Evolutionary conservation across 2,113 vertebrate species (phyloP).

Genomic region (Charadrius vociferus): DNA sequence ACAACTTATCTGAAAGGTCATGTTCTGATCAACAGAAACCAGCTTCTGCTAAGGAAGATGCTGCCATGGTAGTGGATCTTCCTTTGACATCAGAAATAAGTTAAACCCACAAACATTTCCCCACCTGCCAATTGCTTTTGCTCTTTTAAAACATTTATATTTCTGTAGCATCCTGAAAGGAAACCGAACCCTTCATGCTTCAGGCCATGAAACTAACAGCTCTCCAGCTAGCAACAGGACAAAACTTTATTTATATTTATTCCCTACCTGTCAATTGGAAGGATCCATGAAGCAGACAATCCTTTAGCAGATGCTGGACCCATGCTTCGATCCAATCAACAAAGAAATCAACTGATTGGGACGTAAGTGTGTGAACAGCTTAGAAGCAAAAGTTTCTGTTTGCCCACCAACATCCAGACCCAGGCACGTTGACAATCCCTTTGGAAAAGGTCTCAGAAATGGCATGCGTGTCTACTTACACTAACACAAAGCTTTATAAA

Average conservation of each 20-base stretch:
- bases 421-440: accelerated
- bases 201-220: too few relatives aligned
- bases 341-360: not conserved
- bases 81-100: too few relatives aligned
- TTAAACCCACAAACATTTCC: too few relatives aligned
- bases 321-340: not conserved
- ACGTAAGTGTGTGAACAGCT: not conserved
- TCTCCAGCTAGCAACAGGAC: not conserved
- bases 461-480: not conserved
- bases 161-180: too few relatives aligned
- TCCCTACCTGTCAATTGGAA: not conserved
- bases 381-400: not conserved
- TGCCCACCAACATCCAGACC: not conserved
- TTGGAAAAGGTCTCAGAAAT: not conserved
- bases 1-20: too few relatives aligned
- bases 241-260: not conserved
- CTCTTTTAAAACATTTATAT: too few relatives aligned
- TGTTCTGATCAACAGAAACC: too few relatives aligned
- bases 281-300: not conserved
- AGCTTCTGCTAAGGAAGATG: too few relatives aligned
- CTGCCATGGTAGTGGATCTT: too few relatives aligned
- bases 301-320: not conserved
- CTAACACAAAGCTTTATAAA: constrained; percentile 28
- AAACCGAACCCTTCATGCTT: too few relatives aligned
- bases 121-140: too few relatives aligned